phyloP scores from a whole-genome alignment of 2,797 vertebrate genomes.

The Hydrophis major region DNA sequence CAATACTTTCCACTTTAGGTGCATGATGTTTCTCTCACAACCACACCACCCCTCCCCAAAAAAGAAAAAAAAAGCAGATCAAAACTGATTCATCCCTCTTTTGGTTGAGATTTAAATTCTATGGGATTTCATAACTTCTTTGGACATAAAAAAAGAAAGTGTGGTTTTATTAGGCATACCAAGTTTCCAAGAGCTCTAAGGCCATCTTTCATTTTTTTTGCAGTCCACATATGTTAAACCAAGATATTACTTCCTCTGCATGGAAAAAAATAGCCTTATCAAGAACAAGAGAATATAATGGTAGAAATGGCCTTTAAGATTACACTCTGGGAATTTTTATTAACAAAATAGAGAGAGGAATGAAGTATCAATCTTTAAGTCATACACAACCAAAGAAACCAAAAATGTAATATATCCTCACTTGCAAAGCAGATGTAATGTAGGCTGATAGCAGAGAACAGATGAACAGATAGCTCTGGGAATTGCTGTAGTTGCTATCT shows the following conservation, averaged over 20 bases:
- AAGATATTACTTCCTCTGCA: not conserved
- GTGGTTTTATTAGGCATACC: not conserved
- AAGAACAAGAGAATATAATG: not conserved
- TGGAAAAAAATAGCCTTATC: not conserved
- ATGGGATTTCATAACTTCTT: not conserved
- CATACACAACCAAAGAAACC: not conserved
- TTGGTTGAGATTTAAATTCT: not conserved
- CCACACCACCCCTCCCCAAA: too few relatives aligned
- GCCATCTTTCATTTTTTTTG: not conserved
- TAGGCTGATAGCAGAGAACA: conserved; percentile 13
- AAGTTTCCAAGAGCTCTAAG: not conserved
- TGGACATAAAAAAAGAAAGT: not conserved
- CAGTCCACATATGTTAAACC: not conserved
- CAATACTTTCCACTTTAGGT: not conserved
- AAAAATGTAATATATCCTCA: not conserved
- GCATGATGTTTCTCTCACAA: not conserved
- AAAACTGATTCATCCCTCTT: not conserved
- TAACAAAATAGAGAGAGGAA: not conserved
- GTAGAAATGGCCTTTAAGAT: not conserved
- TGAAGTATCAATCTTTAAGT: not conserved
- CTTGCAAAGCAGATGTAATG: conserved; percentile 1
- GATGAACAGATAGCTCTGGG: not conserved
- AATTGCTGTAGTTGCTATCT: not conserved
- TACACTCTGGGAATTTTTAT: not conserved
- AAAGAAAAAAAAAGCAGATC: not conserved